Evolutionary conservation across 2,797 vertebrate species (phyloP), one percentile per base, ranked within the genome.

Genomic region (Xyrichtys novacula): DNA sequence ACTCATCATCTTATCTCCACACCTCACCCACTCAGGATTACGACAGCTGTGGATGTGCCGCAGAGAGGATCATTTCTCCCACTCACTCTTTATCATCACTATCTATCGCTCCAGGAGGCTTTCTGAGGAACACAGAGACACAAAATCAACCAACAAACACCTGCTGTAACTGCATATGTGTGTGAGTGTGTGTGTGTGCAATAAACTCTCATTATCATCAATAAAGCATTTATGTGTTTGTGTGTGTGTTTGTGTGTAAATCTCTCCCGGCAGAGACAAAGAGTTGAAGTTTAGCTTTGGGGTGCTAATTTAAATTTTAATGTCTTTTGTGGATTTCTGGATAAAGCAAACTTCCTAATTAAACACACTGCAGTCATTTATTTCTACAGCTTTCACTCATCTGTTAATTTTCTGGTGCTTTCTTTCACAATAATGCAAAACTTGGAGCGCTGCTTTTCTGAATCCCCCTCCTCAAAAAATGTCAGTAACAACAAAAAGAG

Each of bases 1-100:
- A 86, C 75, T 87, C 75, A 78, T 77, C 80, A 39, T 80, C 71
- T 80, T 71, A 78, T 85, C 81, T 77, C 67, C 78, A 53, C 66
- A 52, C 73, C 66, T 84, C 76, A 80, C 74, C 81, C 78, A 85
- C 84, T 86, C 75, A 80, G 80, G 80, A 87, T 87, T 82, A 82
- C 74, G 74, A 68, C 79, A 71, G 81, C 62, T 65, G 59, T 75
- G 78, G 72, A 85, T 53, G 60, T 69, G 64, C 75, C 80, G 70
- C 74, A 60, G 76, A 81, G 76, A 82, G 65, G 76, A 79, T 79
- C 53, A 40, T 55, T 74, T 72, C 75, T 73, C 80, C 73, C 68
- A 61, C 81, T 65, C 75, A 39, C 65, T 71, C 63, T 60, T 73
- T 38, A 47, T 29, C 77, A 79, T 82, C 81, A 29, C 12, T 28